Evolutionary conservation across 2,888 invertebrate species (phyloP), one percentile per base, ranked within the genome.

Genomic region (Chrysolina americana): DNA sequence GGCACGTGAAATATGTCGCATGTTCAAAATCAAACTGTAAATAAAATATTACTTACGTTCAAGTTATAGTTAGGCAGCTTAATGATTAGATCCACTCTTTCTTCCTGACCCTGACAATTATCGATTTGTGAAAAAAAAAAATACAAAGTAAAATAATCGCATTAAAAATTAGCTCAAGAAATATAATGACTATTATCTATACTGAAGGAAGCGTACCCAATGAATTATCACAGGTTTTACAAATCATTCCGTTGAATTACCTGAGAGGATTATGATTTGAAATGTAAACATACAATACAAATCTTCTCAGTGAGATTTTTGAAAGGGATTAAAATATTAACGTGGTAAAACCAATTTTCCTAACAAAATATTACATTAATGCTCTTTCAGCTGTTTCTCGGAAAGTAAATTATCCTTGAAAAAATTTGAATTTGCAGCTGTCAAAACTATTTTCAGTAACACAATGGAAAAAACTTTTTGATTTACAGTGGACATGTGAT

Each of bases 281-380:
- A 77, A 73, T 62, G 62, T 73, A 77, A 77, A 75, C 75, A 77
- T 75, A 77, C 75, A 75, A 77, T 66, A 44, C 59, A 56, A 68
- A 68, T 68, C 65, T 15, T 53, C 65, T 68, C 41, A 69, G 68
- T 66, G 59, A 59, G 70, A 62, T 19, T 41, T 68, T 48, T 68
- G 70, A 73, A 73, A 69, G 41, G 75, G 76, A 56, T 77, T 77
- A 72, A 41, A 64, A 62, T 74, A 68, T 70, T 71, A 71, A 47
- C 70, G 65, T n/a, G 69, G 71, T 66, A 76, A 78, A 78, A 76
- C 78, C 76, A 78, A 78, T 78, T 78, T 78, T 62, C 56, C 41
- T 68, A 66, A 72, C 74, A 73, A 70, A 74, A 68, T 47, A 68
- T 21, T 65, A 50, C 59, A 68, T 65, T 71, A 23, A 41, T 65